A percentile compares a stretch with the other conserved stretches of the same genome.
Evolutionary conservation across 2,797 vertebrate genomes (phyloP).

Genomic region (Poecile montanus): DNA sequence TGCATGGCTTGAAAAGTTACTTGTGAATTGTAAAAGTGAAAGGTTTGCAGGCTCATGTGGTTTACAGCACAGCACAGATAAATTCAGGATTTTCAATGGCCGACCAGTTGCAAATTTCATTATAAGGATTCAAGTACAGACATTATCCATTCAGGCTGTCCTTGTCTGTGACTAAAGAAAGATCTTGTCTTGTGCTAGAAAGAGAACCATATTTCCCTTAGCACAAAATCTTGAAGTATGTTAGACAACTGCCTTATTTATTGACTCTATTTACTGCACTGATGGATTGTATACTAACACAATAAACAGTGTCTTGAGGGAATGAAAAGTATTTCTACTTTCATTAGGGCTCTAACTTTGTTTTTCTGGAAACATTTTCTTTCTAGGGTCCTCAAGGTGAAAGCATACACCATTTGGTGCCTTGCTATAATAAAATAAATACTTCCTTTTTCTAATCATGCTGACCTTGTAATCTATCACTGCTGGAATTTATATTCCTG

Average conservation of each 20-base stretch:
- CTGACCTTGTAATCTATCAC: slow-evolving; percentile 26
- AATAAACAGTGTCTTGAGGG: slow-evolving; percentile 50
- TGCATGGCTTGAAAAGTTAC: not conserved
- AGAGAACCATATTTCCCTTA: slow-evolving; percentile 62
- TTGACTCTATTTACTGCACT: slow-evolving; percentile 70
- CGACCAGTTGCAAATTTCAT: slow-evolving; percentile 2
- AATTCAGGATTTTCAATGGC: not conserved
- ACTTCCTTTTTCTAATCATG: slow-evolving; percentile 33
- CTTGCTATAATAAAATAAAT: slow-evolving; percentile 38
- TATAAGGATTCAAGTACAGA: not conserved
- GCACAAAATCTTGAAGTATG: slow-evolving; percentile 60
- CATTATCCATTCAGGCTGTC: slow-evolving; percentile 15
- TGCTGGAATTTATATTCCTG: slow-evolving; percentile 36
- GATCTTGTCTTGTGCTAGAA: slow-evolving; percentile 43
- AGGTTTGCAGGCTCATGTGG: not conserved
- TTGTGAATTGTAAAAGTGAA: not conserved
- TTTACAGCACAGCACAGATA: not conserved
- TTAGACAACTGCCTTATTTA: slow-evolving; percentile 67
- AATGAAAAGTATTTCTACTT: slow-evolving; percentile 70
- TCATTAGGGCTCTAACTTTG: slow-evolving; percentile 56
- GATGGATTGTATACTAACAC: slow-evolving; percentile 72
- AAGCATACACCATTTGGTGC: slow-evolving; percentile 25
- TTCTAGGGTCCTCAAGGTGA: slow-evolving; percentile 67
- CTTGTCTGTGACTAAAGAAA: slow-evolving; percentile 49
- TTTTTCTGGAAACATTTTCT: slow-evolving; percentile 67